phyloP scores from a whole-genome alignment of 2,797 vertebrate species.

The Adelosebastes latens region DNA sequence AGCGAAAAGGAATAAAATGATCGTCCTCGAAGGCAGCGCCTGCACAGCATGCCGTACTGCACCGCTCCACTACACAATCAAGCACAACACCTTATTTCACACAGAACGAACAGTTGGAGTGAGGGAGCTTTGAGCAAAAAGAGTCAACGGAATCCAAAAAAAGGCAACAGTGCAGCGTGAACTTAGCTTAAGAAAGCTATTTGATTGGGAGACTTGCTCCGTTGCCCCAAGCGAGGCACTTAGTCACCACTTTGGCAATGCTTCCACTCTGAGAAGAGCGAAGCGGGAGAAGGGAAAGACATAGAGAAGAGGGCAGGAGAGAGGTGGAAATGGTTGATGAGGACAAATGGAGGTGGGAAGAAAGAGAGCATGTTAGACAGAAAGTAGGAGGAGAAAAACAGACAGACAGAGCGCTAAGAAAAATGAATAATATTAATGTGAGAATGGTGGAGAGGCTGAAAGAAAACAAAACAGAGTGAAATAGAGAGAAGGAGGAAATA shows the following conservation, averaged over 20 bases:
- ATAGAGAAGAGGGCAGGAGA: constrained; percentile 27
- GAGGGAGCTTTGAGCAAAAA: constrained; percentile 54
- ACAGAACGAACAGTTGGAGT: constrained; percentile 50
- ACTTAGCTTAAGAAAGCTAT: constrained; percentile 69
- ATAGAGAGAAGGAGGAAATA: constrained; percentile 32
- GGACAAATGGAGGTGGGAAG: constrained; percentile 51
- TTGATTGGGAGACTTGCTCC: constrained; percentile 65
- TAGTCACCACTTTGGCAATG: constrained; percentile 72
- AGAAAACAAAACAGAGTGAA: constrained; percentile 24
- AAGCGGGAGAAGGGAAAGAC: constrained; percentile 26
- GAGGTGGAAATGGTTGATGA: constrained; percentile 51
- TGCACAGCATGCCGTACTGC: constrained; percentile 21
- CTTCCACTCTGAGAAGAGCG: constrained; percentile 47
- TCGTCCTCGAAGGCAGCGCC: constrained; percentile 30
- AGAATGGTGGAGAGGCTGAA: constrained; percentile 10
- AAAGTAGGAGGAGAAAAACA: constrained; percentile 35
- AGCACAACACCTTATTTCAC: constrained; percentile 53
- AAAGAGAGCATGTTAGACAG: constrained; percentile 25
- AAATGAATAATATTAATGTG: constrained; percentile 33
- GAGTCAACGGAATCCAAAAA: constrained; percentile 70
- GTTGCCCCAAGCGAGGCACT: constrained; percentile 63
- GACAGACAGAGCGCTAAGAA: constrained; percentile 2
- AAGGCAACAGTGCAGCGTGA: constrained; percentile 57
- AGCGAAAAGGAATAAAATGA: constrained; percentile 35
- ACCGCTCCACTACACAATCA: constrained; percentile 36